Conservation (phyloP, 2,113 vertebrate genomes). For the Eira barbara region DNA sequence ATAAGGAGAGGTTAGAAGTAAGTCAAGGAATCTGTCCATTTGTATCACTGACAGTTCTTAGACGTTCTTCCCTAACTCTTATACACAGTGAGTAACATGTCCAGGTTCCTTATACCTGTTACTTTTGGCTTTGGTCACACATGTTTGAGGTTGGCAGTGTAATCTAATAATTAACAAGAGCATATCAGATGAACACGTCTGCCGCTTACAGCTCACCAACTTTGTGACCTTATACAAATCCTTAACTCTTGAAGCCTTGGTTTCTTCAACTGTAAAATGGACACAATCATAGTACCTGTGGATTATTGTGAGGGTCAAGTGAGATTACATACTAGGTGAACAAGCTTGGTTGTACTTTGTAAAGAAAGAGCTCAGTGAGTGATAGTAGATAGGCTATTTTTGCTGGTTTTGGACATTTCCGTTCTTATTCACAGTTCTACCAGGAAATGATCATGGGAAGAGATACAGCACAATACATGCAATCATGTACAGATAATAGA, state of each 20-base stretch:
- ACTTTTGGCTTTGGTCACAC: not conserved
- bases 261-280: conserved; percentile 34
- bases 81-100: not conserved
- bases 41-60: not conserved
- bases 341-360: not conserved
- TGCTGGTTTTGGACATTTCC: not conserved
- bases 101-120: not conserved
- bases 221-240: not conserved
- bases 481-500: not conserved
- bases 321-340: not conserved
- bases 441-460: not conserved
- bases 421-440: not conserved
- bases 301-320: not conserved
- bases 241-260: not conserved
- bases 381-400: not conserved
- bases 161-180: not conserved
- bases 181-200: not conserved
- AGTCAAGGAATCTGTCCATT: not conserved
- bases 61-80: not conserved
- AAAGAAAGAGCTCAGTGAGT: not conserved
- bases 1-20: not conserved
- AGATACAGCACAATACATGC: not conserved
- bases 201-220: not conserved
- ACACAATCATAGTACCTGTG: not conserved
- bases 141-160: not conserved